Evolutionary conservation across 2,888 invertebrate species (phyloP), one percentile per base, ranked within the genome.

Genomic region (Drosophila neonasuta): DNA sequence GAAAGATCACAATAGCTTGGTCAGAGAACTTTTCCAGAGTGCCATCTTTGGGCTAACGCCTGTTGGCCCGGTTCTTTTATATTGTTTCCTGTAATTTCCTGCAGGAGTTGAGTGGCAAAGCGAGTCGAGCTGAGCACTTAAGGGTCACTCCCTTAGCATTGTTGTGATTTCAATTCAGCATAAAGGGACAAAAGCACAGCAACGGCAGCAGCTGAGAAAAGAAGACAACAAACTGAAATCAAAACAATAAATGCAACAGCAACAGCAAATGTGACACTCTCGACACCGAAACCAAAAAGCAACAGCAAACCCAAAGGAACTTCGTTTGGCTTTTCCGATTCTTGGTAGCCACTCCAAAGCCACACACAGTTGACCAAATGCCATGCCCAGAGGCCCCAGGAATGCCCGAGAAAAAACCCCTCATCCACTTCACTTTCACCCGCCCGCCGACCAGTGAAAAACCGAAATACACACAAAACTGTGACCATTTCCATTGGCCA

Each of bases 201-300:
- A 36, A n/a, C 11, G 36, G 5, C 6, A 36, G 36, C 36, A 36
- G n/a, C 36, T n/a, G 2, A 10, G 34, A 34, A 39, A 30, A 8
- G 34, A 59, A 42, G 44, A 44, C 49, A 30, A 48, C 32, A 34
- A 44, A 61, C 59, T 60, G 54, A 45, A 71, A 67, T 74, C 63
- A 71, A 63, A 74, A 74, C 74, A 74, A 70, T 63, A 70, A 74
- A 57, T 61, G 71, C 57, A 46, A 42, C 51, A 67, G 46, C 58
- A 71, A 8, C 58, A 52, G 60, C 71, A 74, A 74, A 36, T 73
- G 64, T 55, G 69, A 65, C 64, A 65, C 68, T 51, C 30, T 49
- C 50, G 20, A 45, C 57, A 44, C 63, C 46, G 51, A 62, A 55
- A 46, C 60, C n/a, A 61, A 39, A 39, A 54, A 46, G 51, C 58